phyloP scores from a whole-genome alignment of 2,888 invertebrate genomes.

The Melinaea marsaeus region DNA sequence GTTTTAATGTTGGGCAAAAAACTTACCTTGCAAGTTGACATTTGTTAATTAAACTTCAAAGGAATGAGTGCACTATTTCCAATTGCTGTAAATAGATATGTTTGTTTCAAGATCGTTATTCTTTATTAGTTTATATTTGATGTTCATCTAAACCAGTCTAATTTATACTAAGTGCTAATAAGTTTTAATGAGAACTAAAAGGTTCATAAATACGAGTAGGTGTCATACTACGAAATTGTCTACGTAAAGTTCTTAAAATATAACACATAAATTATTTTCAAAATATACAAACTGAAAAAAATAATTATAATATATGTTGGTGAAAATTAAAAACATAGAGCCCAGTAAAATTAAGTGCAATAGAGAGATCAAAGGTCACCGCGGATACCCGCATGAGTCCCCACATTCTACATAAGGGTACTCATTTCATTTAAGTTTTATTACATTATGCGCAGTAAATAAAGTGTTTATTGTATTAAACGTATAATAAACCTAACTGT shows the following conservation, averaged over 20 bases:
- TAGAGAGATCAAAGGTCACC: constrained; percentile 25
- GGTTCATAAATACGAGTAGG: too few relatives aligned
- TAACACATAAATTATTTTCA: not conserved
- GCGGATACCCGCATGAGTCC: constrained; percentile 21
- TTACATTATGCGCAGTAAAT: constrained; percentile 21
- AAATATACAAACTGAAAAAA: not conserved
- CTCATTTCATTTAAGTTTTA: constrained; percentile 26
- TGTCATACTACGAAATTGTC: too few relatives aligned
- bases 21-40: too few relatives aligned
- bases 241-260: too few relatives aligned
- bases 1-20: too few relatives aligned
- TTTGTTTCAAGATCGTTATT: constrained; percentile 31
- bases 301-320: not conserved
- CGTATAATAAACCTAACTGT: not conserved
- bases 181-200: too few relatives aligned
- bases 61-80: constrained; percentile 42
- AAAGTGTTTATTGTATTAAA: constrained; percentile 1
- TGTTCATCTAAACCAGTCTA: not conserved
- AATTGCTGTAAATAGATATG: constrained; percentile 32
- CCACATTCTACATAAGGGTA: constrained; percentile 20
- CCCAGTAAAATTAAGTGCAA: constrained; percentile 23
- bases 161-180: too few relatives aligned
- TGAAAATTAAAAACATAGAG: constrained; percentile 9
- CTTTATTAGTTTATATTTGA: constrained; percentile 20
- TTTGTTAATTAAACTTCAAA: constrained; percentile 18